Conservation (phyloP, 2,797 vertebrate genomes). For the Hybognathus amarus region DNA sequence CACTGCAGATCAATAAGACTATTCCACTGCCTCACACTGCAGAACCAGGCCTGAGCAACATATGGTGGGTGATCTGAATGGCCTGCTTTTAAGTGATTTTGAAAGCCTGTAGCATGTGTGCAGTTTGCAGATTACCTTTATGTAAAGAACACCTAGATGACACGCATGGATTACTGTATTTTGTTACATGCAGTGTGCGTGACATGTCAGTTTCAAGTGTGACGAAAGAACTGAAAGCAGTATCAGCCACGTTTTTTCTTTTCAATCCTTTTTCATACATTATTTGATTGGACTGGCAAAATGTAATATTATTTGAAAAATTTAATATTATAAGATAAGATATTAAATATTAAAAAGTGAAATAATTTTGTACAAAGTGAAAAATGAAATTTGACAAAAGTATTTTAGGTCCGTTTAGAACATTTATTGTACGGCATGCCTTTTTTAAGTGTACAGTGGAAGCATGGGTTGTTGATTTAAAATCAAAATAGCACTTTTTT, state of each 20-base stretch:
- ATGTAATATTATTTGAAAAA: not conserved
- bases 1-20: conserved; percentile 41
- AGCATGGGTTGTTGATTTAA: not conserved
- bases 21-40: not conserved
- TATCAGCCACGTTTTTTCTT: not conserved
- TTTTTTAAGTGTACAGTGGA: not conserved
- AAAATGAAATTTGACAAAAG: not conserved
- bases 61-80: not conserved
- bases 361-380: not conserved
- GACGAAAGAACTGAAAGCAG: not conserved
- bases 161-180: not conserved
- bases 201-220: not conserved
- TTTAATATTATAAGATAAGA: no score
- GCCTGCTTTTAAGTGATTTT: not conserved
- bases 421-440: not conserved
- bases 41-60: not conserved
- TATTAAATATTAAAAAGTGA: not conserved
- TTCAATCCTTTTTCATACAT: not conserved
- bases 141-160: not conserved
- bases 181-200: not conserved
- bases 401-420: not conserved
- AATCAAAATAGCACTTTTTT: not conserved
- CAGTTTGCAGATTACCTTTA: not conserved
- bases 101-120: not conserved
- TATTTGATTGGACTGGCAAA: not conserved